phyloP scores from a whole-genome alignment of 2,113 vertebrate species.

The Apistogramma diplotaenia region DNA sequence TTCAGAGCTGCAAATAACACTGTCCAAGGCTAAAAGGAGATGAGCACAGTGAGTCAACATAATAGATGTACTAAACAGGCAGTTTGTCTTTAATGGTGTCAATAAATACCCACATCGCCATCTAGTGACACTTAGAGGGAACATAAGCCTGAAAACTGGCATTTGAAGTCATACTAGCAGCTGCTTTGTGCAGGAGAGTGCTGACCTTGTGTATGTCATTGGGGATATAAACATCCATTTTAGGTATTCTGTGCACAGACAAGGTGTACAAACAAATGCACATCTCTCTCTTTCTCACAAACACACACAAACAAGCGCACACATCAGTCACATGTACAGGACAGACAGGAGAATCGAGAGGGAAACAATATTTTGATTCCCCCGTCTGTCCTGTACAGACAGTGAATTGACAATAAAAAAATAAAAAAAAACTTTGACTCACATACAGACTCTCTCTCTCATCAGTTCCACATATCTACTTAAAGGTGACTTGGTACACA shows the following conservation, averaged over 20 bases:
- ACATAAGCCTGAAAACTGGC: background rate
- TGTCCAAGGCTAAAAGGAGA: slow-evolving; percentile 33
- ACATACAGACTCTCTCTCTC: background rate
- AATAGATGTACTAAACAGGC: slow-evolving; percentile 37
- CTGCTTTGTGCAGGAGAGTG: slow-evolving; percentile 26
- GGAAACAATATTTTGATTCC: too few relatives aligned
- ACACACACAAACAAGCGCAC: background rate
- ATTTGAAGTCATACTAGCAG: slow-evolving; percentile 21
- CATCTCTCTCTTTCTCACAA: background rate
- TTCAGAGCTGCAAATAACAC: slow-evolving; percentile 25
- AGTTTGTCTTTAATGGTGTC: background rate
- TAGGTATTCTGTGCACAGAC: slow-evolving; percentile 32
- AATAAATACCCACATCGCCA: slow-evolving; percentile 53
- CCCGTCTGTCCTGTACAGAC: too few relatives aligned
- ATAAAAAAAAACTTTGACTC: background rate
- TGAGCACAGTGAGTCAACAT: slow-evolving; percentile 26
- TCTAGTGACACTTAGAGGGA: slow-evolving; percentile 50
- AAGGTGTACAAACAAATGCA: slow-evolving; percentile 29
- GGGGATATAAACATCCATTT: slow-evolving; percentile 38
- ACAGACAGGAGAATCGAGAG: too few relatives aligned
- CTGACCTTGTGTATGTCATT: slow-evolving; percentile 67
- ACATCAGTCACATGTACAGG: too few relatives aligned
- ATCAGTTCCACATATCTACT: background rate
- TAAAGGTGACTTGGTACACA: background rate
- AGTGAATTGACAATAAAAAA: too few relatives aligned